Evolutionary conservation across 1,140 invertebrate genomes (phyloP), one percentile per base, ranked within the genome.

Genomic region (Drosophila leontia): DNA sequence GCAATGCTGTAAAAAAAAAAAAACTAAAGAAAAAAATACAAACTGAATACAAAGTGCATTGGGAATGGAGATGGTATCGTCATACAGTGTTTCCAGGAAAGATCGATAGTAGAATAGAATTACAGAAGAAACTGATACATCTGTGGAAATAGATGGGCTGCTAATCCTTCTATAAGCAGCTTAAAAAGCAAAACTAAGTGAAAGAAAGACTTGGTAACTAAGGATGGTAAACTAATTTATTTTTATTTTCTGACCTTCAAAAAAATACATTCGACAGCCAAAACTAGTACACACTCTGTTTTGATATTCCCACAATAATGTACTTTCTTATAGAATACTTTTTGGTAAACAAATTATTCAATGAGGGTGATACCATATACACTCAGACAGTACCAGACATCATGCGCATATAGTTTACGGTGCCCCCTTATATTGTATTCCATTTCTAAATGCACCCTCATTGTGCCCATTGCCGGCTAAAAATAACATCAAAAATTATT

Each of bases 381-480:
- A 35, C 44, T 63, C 41, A 65, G 19, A 7, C 32, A 19, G 29
- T 19, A 19, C 23, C 39, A 32, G 53, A 17, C 29, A 41, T 8
- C 58, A 17, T 51, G n/a, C 15, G 47, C 39, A 35, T 45, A 42
- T 57, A 63, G 7, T 69, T 23, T 34, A 41, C 50, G 0, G 29
- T 23, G 12, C 32, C 39, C 19, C 19, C 19, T n/a, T 57, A 56
- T 70, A 71, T 51, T 50, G 59, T 70, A 71, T 59, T 59, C 32
- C 35, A 50, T 51, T 72, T 72, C 68, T 72, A 74, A 74, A 72
- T 58, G 47, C 61, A 65, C 60, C 51, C 74, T 57, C 51, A 39
- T 53, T 76, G 39, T 65, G 45, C 51, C 61, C 53, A 45, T 76
- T 65, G 41, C 39, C 41, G 35, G 35, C 19, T 76, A 76, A 67